These are phyloP conservation scores for Heterohyrax brucei DNA, from an alignment of 2,797 vertebrate species.

Conservation along the genomic window DNA sequence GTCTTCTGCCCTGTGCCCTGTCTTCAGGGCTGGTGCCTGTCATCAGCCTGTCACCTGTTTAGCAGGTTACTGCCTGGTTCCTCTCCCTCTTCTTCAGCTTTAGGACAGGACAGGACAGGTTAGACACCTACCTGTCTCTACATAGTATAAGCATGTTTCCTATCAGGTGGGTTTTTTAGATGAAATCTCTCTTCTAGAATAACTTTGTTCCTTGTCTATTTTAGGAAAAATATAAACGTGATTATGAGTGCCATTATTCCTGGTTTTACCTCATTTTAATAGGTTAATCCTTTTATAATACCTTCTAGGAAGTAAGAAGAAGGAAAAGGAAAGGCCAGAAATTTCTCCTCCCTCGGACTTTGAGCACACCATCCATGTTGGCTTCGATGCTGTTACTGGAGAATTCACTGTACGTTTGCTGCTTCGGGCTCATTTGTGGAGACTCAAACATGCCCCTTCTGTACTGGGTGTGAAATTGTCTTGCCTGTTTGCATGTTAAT, in stretches of 20 bases:
- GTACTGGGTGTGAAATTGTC: constrained; percentile 54
- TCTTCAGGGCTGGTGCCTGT: background rate
- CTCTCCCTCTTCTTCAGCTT: background rate
- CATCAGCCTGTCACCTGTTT: background rate
- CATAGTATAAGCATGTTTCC: background rate
- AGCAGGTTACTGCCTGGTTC: background rate
- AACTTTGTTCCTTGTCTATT: constrained; percentile 43
- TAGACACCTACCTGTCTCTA: background rate
- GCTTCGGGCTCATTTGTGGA: background rate
- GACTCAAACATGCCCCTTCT: background rate
- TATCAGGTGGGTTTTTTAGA: background rate
- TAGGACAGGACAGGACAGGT: background rate
- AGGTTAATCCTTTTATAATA: constrained; percentile 14
- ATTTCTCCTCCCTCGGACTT: constrained; percentile 99
- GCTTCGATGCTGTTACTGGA: constrained; percentile 98
- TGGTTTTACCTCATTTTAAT: constrained; percentile 54
- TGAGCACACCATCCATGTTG: constrained; percentile 99
- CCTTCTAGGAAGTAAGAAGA: constrained; percentile 95
- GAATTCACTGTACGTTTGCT: constrained; percentile 97
- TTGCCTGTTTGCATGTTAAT: background rate
- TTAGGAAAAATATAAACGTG: background rate
- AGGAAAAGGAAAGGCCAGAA: constrained; percentile 98
- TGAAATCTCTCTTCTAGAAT: constrained; percentile 31
- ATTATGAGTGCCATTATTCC: constrained; percentile 3
- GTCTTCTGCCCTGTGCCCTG: background rate